Evolutionary conservation across 2,888 invertebrate genomes (phyloP).

Genomic region (Drosophila borealis): DNA sequence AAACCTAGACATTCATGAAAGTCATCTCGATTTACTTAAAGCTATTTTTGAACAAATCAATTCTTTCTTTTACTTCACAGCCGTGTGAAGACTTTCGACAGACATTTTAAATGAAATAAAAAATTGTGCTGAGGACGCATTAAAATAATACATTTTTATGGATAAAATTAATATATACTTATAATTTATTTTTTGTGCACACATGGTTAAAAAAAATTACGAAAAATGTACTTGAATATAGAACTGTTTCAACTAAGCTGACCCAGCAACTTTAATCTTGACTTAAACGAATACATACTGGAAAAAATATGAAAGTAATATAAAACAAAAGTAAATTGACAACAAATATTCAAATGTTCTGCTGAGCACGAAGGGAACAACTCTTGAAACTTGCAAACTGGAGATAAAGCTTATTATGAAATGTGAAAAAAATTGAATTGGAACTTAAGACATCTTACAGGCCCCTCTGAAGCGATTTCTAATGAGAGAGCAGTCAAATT

Average conservation of each 20-base stretch:
- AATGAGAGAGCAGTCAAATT: not conserved
- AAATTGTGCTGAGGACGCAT: not conserved
- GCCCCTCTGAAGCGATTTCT: not conserved
- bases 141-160: constrained; percentile 1
- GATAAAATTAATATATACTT: not conserved
- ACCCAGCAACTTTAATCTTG: constrained; percentile 31
- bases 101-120: constrained; percentile 5
- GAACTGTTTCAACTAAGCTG: constrained; percentile 1
- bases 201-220: constrained; percentile 18
- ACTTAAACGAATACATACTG: constrained; percentile 13
- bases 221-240: not conserved
- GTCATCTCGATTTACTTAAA: constrained; percentile 1
- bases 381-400: not conserved
- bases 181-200: not conserved
- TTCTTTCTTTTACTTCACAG: constrained; percentile 32
- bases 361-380: not conserved
- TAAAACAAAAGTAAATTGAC: constrained; percentile 1
- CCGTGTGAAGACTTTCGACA: constrained; percentile 10
- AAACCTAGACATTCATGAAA: constrained; percentile 16
- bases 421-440: not conserved
- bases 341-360: constrained; percentile 15
- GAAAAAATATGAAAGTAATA: constrained; percentile 1
- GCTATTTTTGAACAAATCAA: constrained; percentile 7
- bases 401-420: not conserved
- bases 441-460: not conserved